Evolutionary conservation across 92 coral and sea anemone genomes (phyloP).

Genomic region (Bergia puertoricense): DNA sequence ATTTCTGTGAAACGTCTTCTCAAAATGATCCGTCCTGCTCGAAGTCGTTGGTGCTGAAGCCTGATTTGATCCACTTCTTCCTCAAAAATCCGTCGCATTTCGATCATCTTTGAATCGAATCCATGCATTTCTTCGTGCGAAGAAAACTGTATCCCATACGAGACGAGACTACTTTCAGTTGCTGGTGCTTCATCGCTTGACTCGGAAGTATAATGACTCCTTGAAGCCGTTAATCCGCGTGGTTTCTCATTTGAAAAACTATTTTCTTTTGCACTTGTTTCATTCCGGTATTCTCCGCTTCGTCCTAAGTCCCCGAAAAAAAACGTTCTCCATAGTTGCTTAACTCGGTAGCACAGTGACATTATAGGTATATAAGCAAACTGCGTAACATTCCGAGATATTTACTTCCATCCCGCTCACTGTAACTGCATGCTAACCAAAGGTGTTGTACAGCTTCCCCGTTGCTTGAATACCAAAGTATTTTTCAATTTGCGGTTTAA

Average conservation of each 20-base stretch:
- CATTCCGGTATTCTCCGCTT: slow-evolving; percentile 27
- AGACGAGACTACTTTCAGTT: slow-evolving; percentile 39
- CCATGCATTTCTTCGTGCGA: slow-evolving; percentile 71
- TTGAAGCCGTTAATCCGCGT: neutral
- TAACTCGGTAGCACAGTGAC: slow-evolving; percentile 85
- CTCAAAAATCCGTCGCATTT: slow-evolving; percentile 73
- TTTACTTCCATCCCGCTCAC: slow-evolving; percentile 16
- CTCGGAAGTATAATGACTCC: neutral
- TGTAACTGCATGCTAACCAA: neutral
- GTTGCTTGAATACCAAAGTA: neutral
- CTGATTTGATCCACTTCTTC: slow-evolving; percentile 83
- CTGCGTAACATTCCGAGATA: neutral
- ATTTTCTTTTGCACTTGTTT: slow-evolving; percentile 25
- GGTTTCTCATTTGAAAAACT: slow-evolving; percentile 31
- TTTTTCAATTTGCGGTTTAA: slow-evolving; percentile 1
- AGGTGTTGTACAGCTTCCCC: neutral
- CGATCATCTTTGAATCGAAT: slow-evolving; percentile 83
- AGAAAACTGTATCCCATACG: slow-evolving; percentile 78
- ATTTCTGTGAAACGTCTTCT: slow-evolving; percentile 73
- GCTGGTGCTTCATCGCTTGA: slow-evolving; percentile 22
- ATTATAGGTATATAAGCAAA: slow-evolving; percentile 33
- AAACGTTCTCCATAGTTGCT: slow-evolving; percentile 60
- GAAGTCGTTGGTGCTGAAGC: slow-evolving; percentile 79
- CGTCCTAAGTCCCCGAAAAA: slow-evolving; percentile 43
- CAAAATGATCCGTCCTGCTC: slow-evolving; percentile 65